Evolutionary conservation across 2,113 vertebrate genomes (phyloP).

Genomic region (Gnathonemus echidnorhynchus): DNA sequence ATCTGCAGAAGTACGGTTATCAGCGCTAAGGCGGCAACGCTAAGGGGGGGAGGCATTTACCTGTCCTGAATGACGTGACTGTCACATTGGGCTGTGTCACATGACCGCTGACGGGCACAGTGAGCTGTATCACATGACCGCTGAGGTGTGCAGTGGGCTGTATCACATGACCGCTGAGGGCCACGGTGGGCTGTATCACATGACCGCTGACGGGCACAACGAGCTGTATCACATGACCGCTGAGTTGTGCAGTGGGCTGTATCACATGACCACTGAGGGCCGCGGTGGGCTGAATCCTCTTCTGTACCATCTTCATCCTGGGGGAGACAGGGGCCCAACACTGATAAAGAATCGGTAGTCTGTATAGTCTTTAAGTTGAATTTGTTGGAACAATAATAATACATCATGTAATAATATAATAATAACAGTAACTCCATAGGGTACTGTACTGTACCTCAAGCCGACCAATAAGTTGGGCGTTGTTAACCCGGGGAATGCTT

Average conservation of each 20-base stretch:
- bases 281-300: conserved; percentile 17
- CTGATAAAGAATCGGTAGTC: neutral
- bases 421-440: neutral
- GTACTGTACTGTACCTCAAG: neutral
- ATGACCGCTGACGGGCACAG: conserved; percentile 6
- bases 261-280: neutral
- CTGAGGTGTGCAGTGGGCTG: too few species aligned
- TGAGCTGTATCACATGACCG: conserved; percentile 28
- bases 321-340: conserved; percentile 3
- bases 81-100: conserved; percentile 38
- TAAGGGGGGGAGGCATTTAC: conserved; percentile 38
- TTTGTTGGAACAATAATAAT: neutral
- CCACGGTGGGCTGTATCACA: conserved; percentile 37
- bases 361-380: neutral
- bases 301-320: conserved; percentile 55
- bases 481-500: neutral
- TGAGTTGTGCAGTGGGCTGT: too few species aligned
- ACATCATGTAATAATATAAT: neutral
- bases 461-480: neutral
- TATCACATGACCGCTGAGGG: conserved; percentile 28
- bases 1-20: neutral
- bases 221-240: conserved; percentile 2
- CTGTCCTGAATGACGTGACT: conserved; percentile 52
- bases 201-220: conserved; percentile 13
- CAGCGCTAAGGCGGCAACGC: neutral